Percentiles rank a stretch among this genome's conserved stretches.
These are phyloP conservation scores for Ochlodes sylvanus DNA, from an alignment of 2,888 invertebrate genomes.

Conservation along the genomic window DNA sequence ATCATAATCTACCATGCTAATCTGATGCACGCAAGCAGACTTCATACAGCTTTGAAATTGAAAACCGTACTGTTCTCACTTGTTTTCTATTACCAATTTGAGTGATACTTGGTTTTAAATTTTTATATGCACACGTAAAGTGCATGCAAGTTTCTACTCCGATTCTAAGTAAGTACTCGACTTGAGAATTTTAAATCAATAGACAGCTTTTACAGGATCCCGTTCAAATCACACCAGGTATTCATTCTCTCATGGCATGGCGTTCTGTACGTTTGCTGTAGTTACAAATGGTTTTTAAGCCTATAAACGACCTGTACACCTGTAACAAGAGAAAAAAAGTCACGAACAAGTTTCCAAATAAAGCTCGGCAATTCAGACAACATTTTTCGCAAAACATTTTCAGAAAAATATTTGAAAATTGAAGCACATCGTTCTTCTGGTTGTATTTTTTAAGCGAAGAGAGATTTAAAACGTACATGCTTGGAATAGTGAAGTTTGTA, in stretches of 20 bases:
- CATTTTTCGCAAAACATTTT: conserved; percentile 11
- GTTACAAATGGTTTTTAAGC: neutral
- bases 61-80: too few species aligned
- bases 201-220: too few species aligned
- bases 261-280: neutral
- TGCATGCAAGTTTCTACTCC: too few species aligned
- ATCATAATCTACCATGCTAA: too few species aligned
- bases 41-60: too few species aligned
- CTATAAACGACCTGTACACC: conserved; percentile 14
- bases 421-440: conserved; percentile 8
- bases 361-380: conserved; percentile 26
- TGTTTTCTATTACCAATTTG: too few species aligned
- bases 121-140: too few species aligned
- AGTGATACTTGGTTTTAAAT: too few species aligned
- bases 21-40: too few species aligned
- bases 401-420: conserved; percentile 20
- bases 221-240: too few species aligned
- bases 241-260: neutral
- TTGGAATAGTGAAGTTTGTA: neutral
- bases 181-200: too few species aligned
- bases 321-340: conserved; percentile 14
- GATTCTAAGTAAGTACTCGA: too few species aligned
- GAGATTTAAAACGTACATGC: neutral
- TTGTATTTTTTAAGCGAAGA: conserved; percentile 1
- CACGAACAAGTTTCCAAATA: conserved; percentile 20